A percentile compares a stretch with the other conserved stretches of the same genome.
These are phyloP conservation scores for Drosophila limbata DNA, from an alignment of 2,888 invertebrate genomes.

Conservation along the genomic window DNA sequence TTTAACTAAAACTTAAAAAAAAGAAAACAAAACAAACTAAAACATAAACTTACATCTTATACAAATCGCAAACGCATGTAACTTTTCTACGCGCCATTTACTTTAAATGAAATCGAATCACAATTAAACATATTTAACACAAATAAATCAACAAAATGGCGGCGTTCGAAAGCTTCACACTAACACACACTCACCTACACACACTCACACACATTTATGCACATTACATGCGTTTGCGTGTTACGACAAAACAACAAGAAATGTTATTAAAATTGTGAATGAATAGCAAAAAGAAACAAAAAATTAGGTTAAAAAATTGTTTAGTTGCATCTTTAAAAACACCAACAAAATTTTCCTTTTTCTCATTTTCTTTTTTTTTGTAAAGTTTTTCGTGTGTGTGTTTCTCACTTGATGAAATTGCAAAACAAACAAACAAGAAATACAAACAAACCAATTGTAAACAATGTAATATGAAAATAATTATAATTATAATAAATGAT, in stretches of 20 bases:
- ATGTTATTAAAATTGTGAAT: constrained; percentile 54
- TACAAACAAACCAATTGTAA: constrained; percentile 48
- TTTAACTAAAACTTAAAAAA: constrained; percentile 20
- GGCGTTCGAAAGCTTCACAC: constrained; percentile 67
- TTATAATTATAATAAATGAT: constrained; percentile 47
- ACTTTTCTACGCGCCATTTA: constrained; percentile 77
- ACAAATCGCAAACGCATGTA: constrained; percentile 73
- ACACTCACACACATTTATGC: constrained; percentile 24
- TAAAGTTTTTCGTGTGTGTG: constrained; percentile 61
- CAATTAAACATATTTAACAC: constrained; percentile 37
- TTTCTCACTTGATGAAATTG: constrained; percentile 47
- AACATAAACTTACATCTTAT: constrained; percentile 29
- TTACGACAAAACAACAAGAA: constrained; percentile 31
- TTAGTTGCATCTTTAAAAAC: constrained; percentile 50
- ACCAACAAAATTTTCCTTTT: constrained; percentile 45
- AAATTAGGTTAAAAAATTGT: constrained; percentile 55
- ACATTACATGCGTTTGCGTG: constrained; percentile 73
- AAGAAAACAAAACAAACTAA: too few species aligned
- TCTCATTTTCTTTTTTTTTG: constrained; percentile 46
- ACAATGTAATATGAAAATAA: constrained; percentile 63
- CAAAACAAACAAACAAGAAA: constrained; percentile 40
- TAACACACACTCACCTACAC: constrained; percentile 3
- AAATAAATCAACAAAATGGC: constrained; percentile 59
- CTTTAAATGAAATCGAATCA: constrained; percentile 30
- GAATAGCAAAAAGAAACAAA: constrained; percentile 48